Percentiles rank a stretch among this genome's conserved stretches.
Conservation (phyloP, 2,113 vertebrate species). For the Seriola rivoliana region DNA sequence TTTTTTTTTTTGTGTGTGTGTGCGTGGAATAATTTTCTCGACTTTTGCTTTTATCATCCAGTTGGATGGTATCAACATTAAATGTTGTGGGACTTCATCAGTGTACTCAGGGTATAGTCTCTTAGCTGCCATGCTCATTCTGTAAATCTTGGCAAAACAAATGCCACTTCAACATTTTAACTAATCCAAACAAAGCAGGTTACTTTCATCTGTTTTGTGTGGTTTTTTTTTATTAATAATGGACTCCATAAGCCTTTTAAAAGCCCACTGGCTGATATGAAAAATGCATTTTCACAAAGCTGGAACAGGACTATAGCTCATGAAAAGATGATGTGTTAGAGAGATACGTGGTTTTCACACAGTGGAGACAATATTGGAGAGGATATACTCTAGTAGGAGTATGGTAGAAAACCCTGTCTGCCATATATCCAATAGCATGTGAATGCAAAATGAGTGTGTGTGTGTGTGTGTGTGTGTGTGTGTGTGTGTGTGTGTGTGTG, state of each 20-base stretch:
- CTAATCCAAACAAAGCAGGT: not conserved
- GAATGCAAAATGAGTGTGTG: constrained; percentile 9
- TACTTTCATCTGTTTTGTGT: not conserved
- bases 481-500: not conserved
- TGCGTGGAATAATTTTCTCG: not conserved
- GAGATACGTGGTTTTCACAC: not conserved
- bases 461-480: not conserved
- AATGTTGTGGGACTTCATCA: not conserved
- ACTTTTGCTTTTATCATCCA: not conserved
- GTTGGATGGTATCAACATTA: not conserved
- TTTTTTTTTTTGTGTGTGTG: too few species aligned
- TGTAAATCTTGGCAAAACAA: not conserved
- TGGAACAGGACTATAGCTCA: not conserved
- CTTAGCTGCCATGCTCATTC: not conserved
- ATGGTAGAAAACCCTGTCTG: not conserved
- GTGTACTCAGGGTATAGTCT: not conserved
- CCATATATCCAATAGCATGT: constrained; percentile 7
- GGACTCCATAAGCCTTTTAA: not conserved
- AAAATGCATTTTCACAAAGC: not conserved
- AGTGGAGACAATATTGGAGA: too few species aligned
- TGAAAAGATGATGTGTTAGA: not conserved
- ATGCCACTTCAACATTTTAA: not conserved
- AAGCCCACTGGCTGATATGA: not conserved
- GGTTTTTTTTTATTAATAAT: not conserved
- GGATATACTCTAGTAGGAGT: not conserved